Evolutionary conservation across 2,113 vertebrate species (phyloP).

Genomic region (Pseudois nayaur): DNA sequence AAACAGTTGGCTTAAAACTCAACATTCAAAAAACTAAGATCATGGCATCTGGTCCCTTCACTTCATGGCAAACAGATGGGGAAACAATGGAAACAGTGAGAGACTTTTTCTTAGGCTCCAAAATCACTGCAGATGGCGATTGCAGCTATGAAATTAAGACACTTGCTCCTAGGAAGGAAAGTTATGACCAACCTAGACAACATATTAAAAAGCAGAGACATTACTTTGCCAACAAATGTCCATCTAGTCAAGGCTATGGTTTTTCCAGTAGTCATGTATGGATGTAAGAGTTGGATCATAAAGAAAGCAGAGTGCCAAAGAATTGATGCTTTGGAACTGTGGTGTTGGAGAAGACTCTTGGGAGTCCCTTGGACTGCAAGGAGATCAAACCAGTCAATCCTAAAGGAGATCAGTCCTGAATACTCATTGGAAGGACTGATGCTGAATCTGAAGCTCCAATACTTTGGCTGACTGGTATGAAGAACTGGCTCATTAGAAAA

Average conservation of each 20-base stretch:
- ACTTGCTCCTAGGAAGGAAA: not conserved
- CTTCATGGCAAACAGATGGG: too few species aligned
- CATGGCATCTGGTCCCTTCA: too few species aligned
- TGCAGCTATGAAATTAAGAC: too few species aligned
- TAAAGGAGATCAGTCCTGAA: not conserved
- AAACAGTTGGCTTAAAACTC: too few species aligned
- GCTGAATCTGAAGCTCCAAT: not conserved
- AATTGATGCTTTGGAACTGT: not conserved
- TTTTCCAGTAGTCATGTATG: not conserved
- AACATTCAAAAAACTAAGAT: too few species aligned
- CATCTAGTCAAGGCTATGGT: not conserved
- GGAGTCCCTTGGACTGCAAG: not conserved
- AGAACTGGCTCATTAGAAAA: not conserved
- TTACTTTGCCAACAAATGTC: not conserved
- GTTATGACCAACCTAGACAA: not conserved
- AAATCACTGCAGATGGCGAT: too few species aligned
- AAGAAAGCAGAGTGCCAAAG: not conserved
- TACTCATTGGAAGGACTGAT: not conserved
- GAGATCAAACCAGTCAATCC: not conserved
- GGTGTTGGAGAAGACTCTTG: not conserved
- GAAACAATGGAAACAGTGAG: too few species aligned
- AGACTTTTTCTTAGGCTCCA: too few species aligned
- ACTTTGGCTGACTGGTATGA: not conserved
- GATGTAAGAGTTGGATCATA: not conserved
- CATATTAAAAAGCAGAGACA: not conserved